Evolutionary conservation across 2,113 vertebrate genomes (phyloP).

Genomic region (Hiodon tergisus): DNA sequence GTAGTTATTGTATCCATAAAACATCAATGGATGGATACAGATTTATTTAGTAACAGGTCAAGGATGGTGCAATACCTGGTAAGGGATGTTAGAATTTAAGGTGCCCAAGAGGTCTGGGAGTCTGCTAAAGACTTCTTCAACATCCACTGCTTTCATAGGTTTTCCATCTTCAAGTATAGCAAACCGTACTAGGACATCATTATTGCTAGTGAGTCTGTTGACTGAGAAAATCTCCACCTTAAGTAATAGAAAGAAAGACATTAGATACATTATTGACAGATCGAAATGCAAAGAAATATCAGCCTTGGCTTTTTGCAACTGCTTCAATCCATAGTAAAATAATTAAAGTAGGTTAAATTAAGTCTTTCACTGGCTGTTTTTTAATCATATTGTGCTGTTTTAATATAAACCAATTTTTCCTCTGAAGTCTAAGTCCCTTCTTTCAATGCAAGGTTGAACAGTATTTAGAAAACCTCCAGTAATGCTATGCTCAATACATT

Average conservation of each 20-base stretch:
- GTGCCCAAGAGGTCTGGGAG: slow-evolving; percentile 17
- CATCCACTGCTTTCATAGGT: slow-evolving; percentile 14
- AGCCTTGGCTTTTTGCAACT: neutral
- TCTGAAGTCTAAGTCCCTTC: neutral
- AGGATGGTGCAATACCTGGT: slow-evolving; percentile 3
- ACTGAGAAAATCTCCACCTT: slow-evolving; percentile 18
- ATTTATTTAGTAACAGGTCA: neutral
- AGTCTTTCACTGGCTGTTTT: neutral
- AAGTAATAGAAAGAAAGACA: neutral
- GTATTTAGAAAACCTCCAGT: neutral
- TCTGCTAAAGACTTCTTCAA: slow-evolving; percentile 1
- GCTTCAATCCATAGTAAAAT: slow-evolving; percentile 2
- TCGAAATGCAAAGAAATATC: neutral
- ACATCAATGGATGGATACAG: neutral
- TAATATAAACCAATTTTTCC: neutral
- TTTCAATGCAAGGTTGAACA: neutral
- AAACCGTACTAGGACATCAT: slow-evolving; percentile 13
- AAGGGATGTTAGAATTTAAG: slow-evolving; percentile 22
- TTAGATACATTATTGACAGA: neutral
- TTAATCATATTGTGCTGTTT: neutral
- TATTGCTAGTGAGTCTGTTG: neutral
- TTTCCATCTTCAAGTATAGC: slow-evolving; percentile 11
- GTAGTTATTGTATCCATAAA: too few species aligned
- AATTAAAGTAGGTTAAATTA: neutral
- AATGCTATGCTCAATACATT: neutral